phyloP scores from a whole-genome alignment of 2,888 invertebrate species.

The Dermolepida albohirtum region DNA sequence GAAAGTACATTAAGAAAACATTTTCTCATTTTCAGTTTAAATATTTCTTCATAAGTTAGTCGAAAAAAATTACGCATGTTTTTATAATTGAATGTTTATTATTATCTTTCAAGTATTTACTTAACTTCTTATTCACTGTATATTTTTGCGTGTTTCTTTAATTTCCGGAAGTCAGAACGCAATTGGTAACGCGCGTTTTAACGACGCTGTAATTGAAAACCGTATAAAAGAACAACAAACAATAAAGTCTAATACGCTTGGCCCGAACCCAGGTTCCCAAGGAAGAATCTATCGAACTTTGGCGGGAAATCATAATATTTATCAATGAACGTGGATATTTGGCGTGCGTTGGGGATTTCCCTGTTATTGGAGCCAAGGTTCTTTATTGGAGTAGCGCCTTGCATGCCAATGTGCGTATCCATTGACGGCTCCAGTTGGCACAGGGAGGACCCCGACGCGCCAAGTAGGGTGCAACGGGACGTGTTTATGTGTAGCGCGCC shows the following conservation, averaged over 20 bases:
- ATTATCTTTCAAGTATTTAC: no score
- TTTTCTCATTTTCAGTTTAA: no score
- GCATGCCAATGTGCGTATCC: slow-evolving; percentile 57
- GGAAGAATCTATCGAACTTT: slow-evolving; percentile 47
- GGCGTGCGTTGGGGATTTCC: slow-evolving; percentile 57
- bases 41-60: no score
- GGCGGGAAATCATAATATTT: slow-evolving; percentile 55
- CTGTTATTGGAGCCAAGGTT: slow-evolving; percentile 57
- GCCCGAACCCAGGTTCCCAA: slow-evolving; percentile 48
- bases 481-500: slow-evolving; percentile 52
- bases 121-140: no score
- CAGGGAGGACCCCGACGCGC: slow-evolving; percentile 56
- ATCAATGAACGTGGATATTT: slow-evolving; percentile 55
- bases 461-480: slow-evolving; percentile 56
- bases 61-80: no score
- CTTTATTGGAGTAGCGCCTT: slow-evolving; percentile 53
- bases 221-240: slow-evolving; percentile 39
- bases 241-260: slow-evolving; percentile 46
- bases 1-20: no score
- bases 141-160: no score
- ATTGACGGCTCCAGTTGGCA: slow-evolving; percentile 62
- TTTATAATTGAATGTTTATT: no score
- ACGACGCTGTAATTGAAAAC: slow-evolving; percentile 4
- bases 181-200: not conserved
- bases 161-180: no score